Conservation (phyloP, 2,888 invertebrate genomes). For the Halictus ligatus region DNA sequence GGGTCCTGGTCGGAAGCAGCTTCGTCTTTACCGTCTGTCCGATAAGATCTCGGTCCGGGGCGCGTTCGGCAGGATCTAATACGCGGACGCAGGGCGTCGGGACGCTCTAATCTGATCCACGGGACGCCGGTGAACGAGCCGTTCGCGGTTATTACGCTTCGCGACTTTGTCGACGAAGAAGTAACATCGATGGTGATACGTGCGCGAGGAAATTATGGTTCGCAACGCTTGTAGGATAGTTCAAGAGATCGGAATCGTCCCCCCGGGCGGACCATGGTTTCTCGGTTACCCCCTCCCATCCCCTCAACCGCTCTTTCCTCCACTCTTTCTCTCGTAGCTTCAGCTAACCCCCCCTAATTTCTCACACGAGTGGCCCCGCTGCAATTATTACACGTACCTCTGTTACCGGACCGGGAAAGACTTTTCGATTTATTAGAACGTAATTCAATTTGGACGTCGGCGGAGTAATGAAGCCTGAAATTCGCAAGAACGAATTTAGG, state of each 20-base stretch:
- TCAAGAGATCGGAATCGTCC: slow-evolving; percentile 79
- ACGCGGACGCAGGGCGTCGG: slow-evolving; percentile 60
- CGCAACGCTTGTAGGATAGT: slow-evolving; percentile 67
- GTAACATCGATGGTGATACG: slow-evolving; percentile 44
- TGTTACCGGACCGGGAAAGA: not conserved
- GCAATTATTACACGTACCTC: slow-evolving; percentile 44
- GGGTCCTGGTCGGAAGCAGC: slow-evolving; percentile 47
- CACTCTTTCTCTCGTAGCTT: not conserved
- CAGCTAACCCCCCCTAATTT: slow-evolving; percentile 44
- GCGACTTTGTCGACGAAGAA: slow-evolving; percentile 63
- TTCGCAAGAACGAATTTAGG: not conserved
- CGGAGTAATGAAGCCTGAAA: not conserved
- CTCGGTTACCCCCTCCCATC: slow-evolving; percentile 20
- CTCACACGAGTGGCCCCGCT: slow-evolving; percentile 48
- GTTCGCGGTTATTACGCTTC: slow-evolving; percentile 76
- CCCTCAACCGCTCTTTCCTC: too few species aligned
- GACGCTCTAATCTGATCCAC: slow-evolving; percentile 77
- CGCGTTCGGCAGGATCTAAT: slow-evolving; percentile 67
- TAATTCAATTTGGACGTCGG: not conserved
- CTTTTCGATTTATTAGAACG: not conserved
- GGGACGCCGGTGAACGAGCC: slow-evolving; percentile 71
- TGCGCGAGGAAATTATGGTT: slow-evolving; percentile 56
- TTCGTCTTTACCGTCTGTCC: slow-evolving; percentile 66
- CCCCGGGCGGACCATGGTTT: slow-evolving; percentile 57
- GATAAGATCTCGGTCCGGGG: slow-evolving; percentile 70